These are phyloP conservation scores for Formica selysi DNA, from an alignment of 1,140 invertebrate species.

Conservation along the genomic window DNA sequence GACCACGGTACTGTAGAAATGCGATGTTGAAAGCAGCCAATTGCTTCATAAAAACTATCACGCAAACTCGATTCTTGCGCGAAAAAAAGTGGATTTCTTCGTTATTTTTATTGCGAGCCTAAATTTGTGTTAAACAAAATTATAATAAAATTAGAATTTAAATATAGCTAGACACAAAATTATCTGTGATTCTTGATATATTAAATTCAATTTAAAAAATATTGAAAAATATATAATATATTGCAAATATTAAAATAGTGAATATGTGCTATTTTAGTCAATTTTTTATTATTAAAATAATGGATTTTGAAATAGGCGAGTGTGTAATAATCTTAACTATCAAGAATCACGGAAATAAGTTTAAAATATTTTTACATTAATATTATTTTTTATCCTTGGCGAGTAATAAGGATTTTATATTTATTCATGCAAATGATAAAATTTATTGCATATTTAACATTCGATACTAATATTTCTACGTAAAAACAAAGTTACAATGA, in stretches of 20 bases:
- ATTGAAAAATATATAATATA: too few relatives aligned
- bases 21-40: constrained; percentile 1
- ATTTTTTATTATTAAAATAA: not conserved
- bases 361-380: not conserved
- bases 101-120: not conserved
- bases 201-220: too few relatives aligned
- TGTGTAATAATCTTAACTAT: not conserved
- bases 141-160: too few relatives aligned
- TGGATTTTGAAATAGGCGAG: too few relatives aligned
- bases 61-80: not conserved
- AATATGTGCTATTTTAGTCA: too few relatives aligned
- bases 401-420: not conserved
- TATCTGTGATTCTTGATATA: too few relatives aligned
- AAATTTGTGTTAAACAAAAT: not conserved
- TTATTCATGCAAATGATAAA: not conserved
- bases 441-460: not conserved
- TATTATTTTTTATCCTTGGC: not conserved
- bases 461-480: not conserved
- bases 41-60: not conserved
- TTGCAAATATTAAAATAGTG: too few relatives aligned
- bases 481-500: not conserved
- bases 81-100: not conserved
- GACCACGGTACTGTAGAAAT: not conserved
- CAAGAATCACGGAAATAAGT: not conserved
- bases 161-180: not conserved